Percentiles rank a stretch among this genome's conserved stretches.
Evolutionary conservation across 2,797 vertebrate genomes (phyloP).

Genomic region (Apogon talboti): DNA sequence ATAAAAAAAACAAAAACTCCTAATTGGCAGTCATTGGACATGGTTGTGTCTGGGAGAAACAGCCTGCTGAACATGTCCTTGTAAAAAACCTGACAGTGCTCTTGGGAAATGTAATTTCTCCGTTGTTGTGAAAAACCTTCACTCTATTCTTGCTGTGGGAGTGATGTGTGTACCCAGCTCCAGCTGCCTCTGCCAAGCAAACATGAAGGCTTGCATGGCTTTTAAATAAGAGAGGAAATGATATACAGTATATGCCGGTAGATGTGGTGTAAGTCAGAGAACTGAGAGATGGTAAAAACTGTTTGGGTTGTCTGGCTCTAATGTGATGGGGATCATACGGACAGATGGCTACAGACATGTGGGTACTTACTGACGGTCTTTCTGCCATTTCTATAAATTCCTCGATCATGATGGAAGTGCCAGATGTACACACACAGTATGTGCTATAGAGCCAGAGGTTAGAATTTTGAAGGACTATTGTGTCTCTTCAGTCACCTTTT

Average conservation of each 20-base stretch:
- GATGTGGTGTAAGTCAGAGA: conserved; percentile 32
- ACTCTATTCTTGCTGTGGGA: conserved; percentile 37
- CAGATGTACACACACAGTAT: conserved; percentile 50
- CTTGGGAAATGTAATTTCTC: conserved; percentile 46
- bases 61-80: conserved; percentile 38
- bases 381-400: conserved; percentile 41
- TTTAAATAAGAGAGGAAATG: conserved; percentile 33
- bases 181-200: conserved; percentile 46
- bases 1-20: conserved; percentile 9
- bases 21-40: conserved; percentile 17
- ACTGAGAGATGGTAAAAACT: conserved; percentile 8
- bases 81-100: conserved; percentile 35
- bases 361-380: conserved; percentile 40
- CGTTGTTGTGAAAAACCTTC: conserved; percentile 44
- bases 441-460: conserved; percentile 45
- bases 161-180: conserved; percentile 44
- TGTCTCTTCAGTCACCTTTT: conserved; percentile 27
- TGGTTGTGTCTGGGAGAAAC: conserved; percentile 18
- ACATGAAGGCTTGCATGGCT: conserved; percentile 26
- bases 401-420: conserved; percentile 58
- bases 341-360: conserved; percentile 29
- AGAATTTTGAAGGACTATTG: conserved; percentile 43
- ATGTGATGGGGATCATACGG: conserved; percentile 14
- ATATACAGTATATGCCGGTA: conserved; percentile 14
- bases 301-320: conserved; percentile 1